Conservation (phyloP, 2,113 vertebrate genomes). For the Willisornis vidua region DNA sequence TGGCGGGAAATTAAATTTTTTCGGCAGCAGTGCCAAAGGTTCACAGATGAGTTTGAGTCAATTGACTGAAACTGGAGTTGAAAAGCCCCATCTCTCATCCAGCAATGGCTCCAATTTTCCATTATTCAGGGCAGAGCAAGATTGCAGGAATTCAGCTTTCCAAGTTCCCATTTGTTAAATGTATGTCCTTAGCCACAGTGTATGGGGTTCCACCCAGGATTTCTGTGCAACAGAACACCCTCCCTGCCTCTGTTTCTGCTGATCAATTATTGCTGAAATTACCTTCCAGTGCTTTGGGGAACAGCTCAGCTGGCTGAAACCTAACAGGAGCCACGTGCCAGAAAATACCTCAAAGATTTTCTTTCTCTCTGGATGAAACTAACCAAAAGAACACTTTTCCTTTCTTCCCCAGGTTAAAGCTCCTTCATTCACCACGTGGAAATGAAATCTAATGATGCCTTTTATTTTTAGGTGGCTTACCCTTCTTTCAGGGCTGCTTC, state of each 20-base stretch:
- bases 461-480: neutral
- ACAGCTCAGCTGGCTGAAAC: neutral
- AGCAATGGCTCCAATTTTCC: neutral
- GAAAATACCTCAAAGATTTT: slow-evolving; percentile 10
- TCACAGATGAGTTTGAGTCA: neutral
- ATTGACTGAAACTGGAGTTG: neutral
- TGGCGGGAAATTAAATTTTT: neutral
- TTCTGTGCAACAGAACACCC: neutral
- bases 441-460: neutral
- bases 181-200: neutral
- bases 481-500: neutral
- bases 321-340: neutral
- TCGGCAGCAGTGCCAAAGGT: neutral
- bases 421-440: neutral
- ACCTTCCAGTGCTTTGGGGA: neutral
- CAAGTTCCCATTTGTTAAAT: neutral
- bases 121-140: accelerated
- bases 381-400: neutral
- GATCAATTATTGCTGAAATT: neutral
- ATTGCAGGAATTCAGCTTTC: neutral
- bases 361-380: neutral
- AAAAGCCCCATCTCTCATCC: neutral
- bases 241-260: neutral
- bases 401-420: neutral
- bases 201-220: neutral